Conservation (phyloP, 2,113 vertebrate genomes). For the Terrapene triunguis region DNA sequence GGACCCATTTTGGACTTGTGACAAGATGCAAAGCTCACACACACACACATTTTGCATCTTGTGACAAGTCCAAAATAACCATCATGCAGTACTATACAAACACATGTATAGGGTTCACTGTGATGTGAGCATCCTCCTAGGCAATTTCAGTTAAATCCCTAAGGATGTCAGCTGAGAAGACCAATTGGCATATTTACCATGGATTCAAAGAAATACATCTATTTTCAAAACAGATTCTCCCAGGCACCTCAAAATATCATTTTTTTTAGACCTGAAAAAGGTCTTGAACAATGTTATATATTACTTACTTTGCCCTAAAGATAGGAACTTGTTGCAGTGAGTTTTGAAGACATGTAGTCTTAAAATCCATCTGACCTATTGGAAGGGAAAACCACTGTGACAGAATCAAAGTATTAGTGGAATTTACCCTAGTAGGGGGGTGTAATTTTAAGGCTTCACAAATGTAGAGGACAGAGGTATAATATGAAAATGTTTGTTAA, state of each 20-base stretch:
- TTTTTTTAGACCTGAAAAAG: neutral
- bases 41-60: neutral
- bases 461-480: neutral
- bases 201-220: neutral
- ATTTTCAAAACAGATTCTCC: neutral
- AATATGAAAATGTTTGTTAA: neutral
- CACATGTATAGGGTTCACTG: neutral
- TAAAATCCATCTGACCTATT: neutral
- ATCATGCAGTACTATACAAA: neutral
- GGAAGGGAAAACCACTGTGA: neutral
- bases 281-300: neutral
- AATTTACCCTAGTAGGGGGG: neutral
- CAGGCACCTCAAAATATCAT: neutral
- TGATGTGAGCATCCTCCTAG: neutral
- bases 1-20: no score
- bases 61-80: neutral
- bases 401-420: neutral
- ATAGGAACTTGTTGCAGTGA: neutral
- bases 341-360: neutral
- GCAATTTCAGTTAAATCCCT: neutral
- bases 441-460: neutral
- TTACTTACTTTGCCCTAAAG: neutral
- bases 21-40: no score
- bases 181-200: neutral
- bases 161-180: neutral